phyloP scores from a whole-genome alignment of 2,888 invertebrate genomes.

The Epirrita christyi region DNA sequence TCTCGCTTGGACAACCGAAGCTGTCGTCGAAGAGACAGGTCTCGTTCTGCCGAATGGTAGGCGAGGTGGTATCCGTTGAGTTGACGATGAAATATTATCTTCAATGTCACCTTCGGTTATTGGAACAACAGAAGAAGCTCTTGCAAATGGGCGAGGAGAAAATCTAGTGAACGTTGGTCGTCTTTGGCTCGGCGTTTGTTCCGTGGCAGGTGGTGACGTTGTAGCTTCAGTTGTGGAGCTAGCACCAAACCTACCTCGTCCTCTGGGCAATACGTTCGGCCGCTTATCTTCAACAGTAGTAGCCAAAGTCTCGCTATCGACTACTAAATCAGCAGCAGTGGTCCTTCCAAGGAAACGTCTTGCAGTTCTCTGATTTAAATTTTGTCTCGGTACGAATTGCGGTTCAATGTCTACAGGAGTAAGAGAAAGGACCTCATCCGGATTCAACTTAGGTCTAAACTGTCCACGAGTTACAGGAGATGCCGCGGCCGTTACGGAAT shows the following conservation, averaged over 20 bases:
- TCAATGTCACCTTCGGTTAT: slow-evolving; percentile 40
- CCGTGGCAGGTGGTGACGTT: slow-evolving; percentile 45
- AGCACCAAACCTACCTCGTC: slow-evolving; percentile 63
- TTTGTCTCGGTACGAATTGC: slow-evolving; percentile 56
- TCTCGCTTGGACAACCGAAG: slow-evolving; percentile 54
- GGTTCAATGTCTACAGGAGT: slow-evolving; percentile 78
- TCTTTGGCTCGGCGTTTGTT: slow-evolving; percentile 51
- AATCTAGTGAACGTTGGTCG: slow-evolving; percentile 71
- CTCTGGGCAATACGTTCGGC: slow-evolving; percentile 64
- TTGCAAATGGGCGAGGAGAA: slow-evolving; percentile 73
- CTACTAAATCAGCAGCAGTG: slow-evolving; percentile 53
- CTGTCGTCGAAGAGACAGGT: slow-evolving; percentile 44
- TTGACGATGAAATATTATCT: slow-evolving; percentile 44
- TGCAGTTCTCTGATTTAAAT: slow-evolving; percentile 46
- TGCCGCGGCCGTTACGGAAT: slow-evolving; percentile 71
- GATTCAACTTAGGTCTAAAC: slow-evolving; percentile 61
- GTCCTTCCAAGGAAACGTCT: slow-evolving; percentile 52
- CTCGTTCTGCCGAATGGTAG: slow-evolving; percentile 62
- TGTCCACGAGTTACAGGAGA: slow-evolving; percentile 66
- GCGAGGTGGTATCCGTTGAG: slow-evolving; percentile 55
- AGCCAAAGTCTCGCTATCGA: slow-evolving; percentile 73
- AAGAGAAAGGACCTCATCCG: slow-evolving; percentile 82
- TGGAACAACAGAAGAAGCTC: slow-evolving; percentile 45
- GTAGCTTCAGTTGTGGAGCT: slow-evolving; percentile 58
- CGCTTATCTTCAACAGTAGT: slow-evolving; percentile 69